Conservation (phyloP, 2,797 vertebrate species). For the Acanthurus leucopareius region DNA sequence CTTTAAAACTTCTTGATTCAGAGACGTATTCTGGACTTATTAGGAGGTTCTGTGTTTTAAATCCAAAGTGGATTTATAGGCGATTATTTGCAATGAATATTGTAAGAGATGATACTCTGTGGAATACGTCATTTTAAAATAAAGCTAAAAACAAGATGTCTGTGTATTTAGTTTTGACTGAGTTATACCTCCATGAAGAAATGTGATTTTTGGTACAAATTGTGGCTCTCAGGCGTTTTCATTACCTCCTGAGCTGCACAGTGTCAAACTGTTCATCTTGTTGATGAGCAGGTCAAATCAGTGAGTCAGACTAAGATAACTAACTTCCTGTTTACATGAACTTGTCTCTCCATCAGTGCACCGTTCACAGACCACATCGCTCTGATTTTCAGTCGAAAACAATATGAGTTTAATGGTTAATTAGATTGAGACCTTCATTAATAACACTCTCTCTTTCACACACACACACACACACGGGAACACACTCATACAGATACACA, state of each 20-base stretch:
- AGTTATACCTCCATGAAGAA: background rate
- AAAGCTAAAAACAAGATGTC: background rate
- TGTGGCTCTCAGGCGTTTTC: background rate
- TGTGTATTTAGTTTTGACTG: background rate
- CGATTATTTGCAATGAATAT: background rate
- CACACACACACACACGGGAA: constrained; percentile 10
- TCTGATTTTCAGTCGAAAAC: constrained; percentile 40
- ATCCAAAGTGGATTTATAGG: background rate
- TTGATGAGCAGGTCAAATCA: background rate
- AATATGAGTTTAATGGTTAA: constrained; percentile 46
- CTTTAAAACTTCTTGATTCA: background rate
- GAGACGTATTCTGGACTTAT: background rate
- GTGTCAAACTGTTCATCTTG: background rate
- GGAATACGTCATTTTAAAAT: background rate
- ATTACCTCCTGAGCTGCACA: background rate
- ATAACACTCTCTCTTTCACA: background rate
- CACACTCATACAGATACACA: constrained; percentile 28
- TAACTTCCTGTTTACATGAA: background rate
- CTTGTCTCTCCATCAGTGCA: background rate
- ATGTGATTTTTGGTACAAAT: background rate
- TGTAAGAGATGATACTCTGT: background rate
- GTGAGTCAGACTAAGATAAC: background rate
- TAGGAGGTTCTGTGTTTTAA: background rate
- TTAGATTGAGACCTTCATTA: constrained; percentile 43
- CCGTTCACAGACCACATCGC: constrained; percentile 3